Conservation (phyloP, 1,140 invertebrate genomes). For the Drosophila sp. region DNA sequence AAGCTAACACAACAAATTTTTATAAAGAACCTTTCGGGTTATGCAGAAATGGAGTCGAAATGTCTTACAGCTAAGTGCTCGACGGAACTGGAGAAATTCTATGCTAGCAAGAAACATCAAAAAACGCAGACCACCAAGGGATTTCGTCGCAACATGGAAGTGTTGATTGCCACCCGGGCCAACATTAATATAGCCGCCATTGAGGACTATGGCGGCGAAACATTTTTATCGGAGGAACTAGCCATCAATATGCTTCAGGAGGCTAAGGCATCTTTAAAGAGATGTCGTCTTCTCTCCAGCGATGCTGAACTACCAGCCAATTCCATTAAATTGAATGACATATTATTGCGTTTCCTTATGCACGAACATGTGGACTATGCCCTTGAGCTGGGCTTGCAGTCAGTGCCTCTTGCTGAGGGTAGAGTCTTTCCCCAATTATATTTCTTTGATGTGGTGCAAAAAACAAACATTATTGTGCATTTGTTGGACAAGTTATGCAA, state of each 20-base stretch:
- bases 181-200: constrained; percentile 97
- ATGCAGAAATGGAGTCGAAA: constrained; percentile 89
- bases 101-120: constrained; percentile 96
- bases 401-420: constrained; percentile 95
- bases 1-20: constrained; percentile 94
- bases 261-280: constrained; percentile 94
- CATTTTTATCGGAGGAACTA: constrained; percentile 98
- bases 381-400: constrained; percentile 95
- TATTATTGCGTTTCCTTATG: constrained; percentile 93
- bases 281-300: constrained; percentile 94
- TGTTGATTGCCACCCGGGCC: constrained; percentile 94
- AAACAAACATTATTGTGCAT: constrained; percentile 98
- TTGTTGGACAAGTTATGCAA: constrained; percentile 97
- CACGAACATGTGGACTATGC: constrained; percentile 98
- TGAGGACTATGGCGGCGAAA: constrained; percentile 98
- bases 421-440: constrained; percentile 92
- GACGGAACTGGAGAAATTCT: constrained; percentile 92
- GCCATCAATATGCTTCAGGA: constrained; percentile 96
- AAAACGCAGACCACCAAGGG: constrained; percentile 97
- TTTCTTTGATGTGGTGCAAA: constrained; percentile 97
- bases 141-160: constrained; percentile 95
- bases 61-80: constrained; percentile 90
- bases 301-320: constrained; percentile 91
- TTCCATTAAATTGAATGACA: constrained; percentile 93
- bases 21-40: constrained; percentile 90